phyloP scores from a whole-genome alignment of 37 sponge, comb jelly and placozoan species.

The Aphrocallistes beatrix region DNA sequence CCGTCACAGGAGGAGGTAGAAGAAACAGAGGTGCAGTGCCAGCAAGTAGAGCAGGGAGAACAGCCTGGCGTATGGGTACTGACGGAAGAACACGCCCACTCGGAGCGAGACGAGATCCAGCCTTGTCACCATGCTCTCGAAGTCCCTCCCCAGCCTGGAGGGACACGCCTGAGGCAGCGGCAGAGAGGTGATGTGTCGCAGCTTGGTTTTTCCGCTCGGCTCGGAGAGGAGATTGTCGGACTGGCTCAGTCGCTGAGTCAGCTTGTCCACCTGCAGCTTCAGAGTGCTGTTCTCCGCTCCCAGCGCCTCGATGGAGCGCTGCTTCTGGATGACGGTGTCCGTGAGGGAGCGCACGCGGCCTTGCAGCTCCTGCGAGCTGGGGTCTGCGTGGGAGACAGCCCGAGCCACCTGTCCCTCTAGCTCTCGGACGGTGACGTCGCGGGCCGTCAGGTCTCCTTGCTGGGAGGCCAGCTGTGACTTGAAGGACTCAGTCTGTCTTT shows the following conservation, averaged over 20 bases:
- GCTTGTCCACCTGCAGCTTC: background rate
- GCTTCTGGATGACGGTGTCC: slow-evolving; percentile 3
- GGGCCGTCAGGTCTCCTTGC: background rate
- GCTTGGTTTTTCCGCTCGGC: background rate
- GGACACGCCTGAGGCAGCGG: slow-evolving; percentile 11
- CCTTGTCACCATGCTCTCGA: background rate
- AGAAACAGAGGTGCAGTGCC: background rate
- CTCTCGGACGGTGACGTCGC: background rate
- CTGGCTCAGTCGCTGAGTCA: background rate
- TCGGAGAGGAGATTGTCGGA: background rate
- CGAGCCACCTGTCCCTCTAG: background rate
- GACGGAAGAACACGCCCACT: background rate
- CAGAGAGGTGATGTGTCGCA: background rate
- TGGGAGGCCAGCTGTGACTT: background rate
- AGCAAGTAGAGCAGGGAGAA: background rate
- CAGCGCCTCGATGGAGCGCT: background rate
- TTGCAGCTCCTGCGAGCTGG: background rate
- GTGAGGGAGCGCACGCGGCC: background rate
- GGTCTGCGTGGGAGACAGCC: background rate
- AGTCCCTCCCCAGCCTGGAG: background rate
- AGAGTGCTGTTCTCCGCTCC: background rate
- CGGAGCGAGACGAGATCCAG: background rate
- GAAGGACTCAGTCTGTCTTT: background rate
- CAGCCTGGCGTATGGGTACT: slow-evolving; percentile 11
- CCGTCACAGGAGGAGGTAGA: background rate